phyloP scores from a whole-genome alignment of 2,113 vertebrate genomes.

The Sardina pilchardus region DNA sequence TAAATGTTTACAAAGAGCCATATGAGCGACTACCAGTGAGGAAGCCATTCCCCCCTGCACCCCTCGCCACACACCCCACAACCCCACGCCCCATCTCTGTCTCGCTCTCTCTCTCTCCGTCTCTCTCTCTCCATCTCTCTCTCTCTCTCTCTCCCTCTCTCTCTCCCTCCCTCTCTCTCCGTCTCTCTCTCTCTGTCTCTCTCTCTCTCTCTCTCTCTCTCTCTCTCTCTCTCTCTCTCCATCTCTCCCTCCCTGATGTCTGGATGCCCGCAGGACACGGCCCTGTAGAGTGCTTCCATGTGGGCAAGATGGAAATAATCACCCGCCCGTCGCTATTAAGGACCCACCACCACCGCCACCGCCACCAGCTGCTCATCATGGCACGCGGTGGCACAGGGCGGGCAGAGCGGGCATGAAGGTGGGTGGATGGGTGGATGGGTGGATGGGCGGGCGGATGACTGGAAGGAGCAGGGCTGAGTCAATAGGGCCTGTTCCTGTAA shows the following conservation, averaged over 20 bases:
- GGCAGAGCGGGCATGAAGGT: background rate
- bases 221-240: background rate
- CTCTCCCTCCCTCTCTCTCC: background rate
- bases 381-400: conserved; percentile 25
- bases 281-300: conserved; percentile 50
- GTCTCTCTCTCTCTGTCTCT: background rate
- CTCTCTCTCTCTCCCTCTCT: background rate
- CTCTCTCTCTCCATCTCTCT: background rate
- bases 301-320: conserved; percentile 56
- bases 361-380: background rate
- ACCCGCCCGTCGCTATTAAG: conserved; percentile 38
- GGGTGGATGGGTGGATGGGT: too few relatives aligned
- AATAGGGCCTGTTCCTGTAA: conserved; percentile 48
- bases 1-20: conserved; percentile 68
- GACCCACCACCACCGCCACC: conserved; percentile 21
- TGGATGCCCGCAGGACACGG: background rate
- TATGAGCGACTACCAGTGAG: conserved; percentile 51
- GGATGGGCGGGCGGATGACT: conserved; percentile 3
- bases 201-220: background rate
- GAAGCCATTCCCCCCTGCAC: conserved; percentile 52
- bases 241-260: background rate
- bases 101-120: background rate
- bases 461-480: conserved; percentile 37
- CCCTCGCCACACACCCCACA: too few relatives aligned
- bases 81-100: too few relatives aligned